A percentile compares a stretch with the other conserved stretches of the same genome.
Evolutionary conservation across 2,113 vertebrate species (phyloP).

Genomic region (Irena cyanogastra): DNA sequence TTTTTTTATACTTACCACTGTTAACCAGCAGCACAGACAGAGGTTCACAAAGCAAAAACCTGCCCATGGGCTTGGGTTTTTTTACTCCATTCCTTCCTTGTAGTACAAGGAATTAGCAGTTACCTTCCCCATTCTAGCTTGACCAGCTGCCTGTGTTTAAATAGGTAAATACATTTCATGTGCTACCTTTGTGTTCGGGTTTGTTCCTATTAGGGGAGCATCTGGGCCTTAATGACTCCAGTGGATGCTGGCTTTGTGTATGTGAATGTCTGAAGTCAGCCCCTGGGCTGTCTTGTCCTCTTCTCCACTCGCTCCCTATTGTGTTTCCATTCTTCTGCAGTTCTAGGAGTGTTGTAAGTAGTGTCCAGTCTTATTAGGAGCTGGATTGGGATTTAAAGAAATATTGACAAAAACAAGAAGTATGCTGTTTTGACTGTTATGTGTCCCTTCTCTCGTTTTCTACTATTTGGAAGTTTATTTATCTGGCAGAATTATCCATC

Average conservation of each 20-base stretch:
- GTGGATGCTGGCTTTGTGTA: constrained; percentile 60
- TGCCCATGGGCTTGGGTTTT: constrained; percentile 73
- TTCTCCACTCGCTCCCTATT: constrained; percentile 59
- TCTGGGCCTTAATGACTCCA: constrained; percentile 61
- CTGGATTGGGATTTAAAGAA: constrained; percentile 67
- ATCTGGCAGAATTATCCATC: constrained; percentile 31
- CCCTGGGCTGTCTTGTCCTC: constrained; percentile 63
- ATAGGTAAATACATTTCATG: constrained; percentile 71
- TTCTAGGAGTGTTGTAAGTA: constrained; percentile 71
- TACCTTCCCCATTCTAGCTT: constrained; percentile 63
- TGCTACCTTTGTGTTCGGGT: constrained; percentile 69
- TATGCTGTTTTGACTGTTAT: constrained; percentile 71
- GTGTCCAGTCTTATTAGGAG: constrained; percentile 72
- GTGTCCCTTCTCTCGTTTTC: constrained; percentile 66
- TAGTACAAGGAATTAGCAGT: constrained; percentile 79
- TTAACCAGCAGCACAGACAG: constrained; percentile 79
- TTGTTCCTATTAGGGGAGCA: constrained; percentile 67
- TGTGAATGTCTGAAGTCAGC: constrained; percentile 70
- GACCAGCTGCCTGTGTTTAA: constrained; percentile 73
- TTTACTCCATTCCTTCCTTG: constrained; percentile 75
- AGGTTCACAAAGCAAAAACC: constrained; percentile 75
- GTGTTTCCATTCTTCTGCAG: constrained; percentile 67
- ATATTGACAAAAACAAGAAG: constrained; percentile 60
- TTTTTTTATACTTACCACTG: constrained; percentile 81
- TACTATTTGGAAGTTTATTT: constrained; percentile 46